phyloP scores from a whole-genome alignment of 92 coral and sea anemone genomes.

The Zoanthus sansibaricus region DNA sequence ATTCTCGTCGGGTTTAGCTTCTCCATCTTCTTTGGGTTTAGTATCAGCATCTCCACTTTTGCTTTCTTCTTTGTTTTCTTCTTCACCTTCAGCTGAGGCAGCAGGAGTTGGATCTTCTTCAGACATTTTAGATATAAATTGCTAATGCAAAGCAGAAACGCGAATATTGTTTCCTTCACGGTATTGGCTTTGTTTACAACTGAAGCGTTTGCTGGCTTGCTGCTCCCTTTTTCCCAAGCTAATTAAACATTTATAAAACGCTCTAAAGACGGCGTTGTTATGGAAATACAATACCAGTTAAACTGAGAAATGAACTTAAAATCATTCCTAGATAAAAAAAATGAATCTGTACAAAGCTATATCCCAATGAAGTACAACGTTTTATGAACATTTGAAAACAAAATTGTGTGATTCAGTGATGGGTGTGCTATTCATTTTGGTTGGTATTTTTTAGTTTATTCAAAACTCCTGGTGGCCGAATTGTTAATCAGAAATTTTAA shows the following conservation, averaged over 20 bases:
- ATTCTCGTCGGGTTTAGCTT: not conserved
- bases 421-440: not conserved
- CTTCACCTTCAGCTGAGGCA: slow-evolving; percentile 43
- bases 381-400: not conserved
- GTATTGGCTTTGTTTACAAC: slow-evolving; percentile 33
- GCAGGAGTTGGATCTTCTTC: slow-evolving; percentile 36
- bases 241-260: slow-evolving; percentile 34
- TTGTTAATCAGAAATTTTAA: not conserved
- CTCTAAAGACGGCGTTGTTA: slow-evolving; percentile 15
- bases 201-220: slow-evolving; percentile 14
- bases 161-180: not conserved
- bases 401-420: not conserved
- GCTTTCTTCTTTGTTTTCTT: slow-evolving; percentile 26
- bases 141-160: too few species aligned
- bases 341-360: not conserved
- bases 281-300: slow-evolving; percentile 33
- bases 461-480: slow-evolving; percentile 30
- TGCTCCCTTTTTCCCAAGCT: slow-evolving; percentile 42
- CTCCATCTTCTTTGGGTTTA: slow-evolving; percentile 1
- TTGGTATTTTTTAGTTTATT: slow-evolving; percentile 1
- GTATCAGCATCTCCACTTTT: slow-evolving; percentile 5
- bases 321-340: not conserved
- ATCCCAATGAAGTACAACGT: not conserved
- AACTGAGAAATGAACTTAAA: not conserved
- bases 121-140: slow-evolving; percentile 9